Conservation (phyloP, 2,797 vertebrate genomes). For the Gephyroberyx darwinii region DNA sequence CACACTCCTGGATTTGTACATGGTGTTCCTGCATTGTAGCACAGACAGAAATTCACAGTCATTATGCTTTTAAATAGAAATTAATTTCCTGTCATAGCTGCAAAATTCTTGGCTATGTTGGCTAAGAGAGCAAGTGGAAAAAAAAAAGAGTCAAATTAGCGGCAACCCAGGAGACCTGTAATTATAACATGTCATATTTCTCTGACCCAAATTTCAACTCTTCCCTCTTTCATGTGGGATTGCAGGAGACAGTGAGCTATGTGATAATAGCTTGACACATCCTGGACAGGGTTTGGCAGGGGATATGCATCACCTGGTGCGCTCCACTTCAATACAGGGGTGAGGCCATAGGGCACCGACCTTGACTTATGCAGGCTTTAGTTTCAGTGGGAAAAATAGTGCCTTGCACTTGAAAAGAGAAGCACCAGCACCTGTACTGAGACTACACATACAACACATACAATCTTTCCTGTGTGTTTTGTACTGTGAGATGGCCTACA, state of each 20-base stretch:
- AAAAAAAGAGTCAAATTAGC: constrained; percentile 19
- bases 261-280: constrained; percentile 52
- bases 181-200: constrained; percentile 56
- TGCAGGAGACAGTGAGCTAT: constrained; percentile 42
- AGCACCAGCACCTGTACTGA: constrained; percentile 28
- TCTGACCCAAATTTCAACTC: constrained; percentile 49
- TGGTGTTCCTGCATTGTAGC: constrained; percentile 25
- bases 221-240: constrained; percentile 55
- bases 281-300: constrained; percentile 27
- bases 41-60: constrained; percentile 30
- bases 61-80: constrained; percentile 13
- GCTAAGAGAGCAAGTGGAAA: constrained; percentile 2
- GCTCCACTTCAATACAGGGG: constrained; percentile 48
- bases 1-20: constrained; percentile 18
- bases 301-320: constrained; percentile 56
- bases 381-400: constrained; percentile 38
- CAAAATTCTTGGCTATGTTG: constrained; percentile 2
- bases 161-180: constrained; percentile 31
- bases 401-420: constrained; percentile 30
- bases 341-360: constrained; percentile 55
- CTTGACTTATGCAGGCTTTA: constrained; percentile 8
- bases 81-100: constrained; percentile 10
- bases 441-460: not conserved
- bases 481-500: constrained; percentile 17
- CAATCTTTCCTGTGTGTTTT: too few relatives aligned